Evolutionary conservation across 2,113 vertebrate species (phyloP), one percentile per base, ranked within the genome.

Genomic region (Erinaceus europaeus): DNA sequence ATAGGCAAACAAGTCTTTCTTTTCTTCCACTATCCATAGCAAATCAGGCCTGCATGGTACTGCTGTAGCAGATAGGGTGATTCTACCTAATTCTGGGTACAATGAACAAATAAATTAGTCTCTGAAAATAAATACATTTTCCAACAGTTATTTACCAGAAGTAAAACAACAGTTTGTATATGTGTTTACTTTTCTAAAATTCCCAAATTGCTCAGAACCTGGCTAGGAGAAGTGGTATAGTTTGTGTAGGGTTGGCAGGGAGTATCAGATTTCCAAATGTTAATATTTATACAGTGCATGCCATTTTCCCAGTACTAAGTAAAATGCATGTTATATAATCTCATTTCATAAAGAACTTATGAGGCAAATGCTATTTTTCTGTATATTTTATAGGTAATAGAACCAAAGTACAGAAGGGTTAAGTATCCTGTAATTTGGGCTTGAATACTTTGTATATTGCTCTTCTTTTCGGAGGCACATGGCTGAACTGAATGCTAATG

Each of bases 321-420:
- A 73, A 48, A 72, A 53, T 50, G 23, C 1, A 44, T 18, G 77
- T 85, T 77, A 25, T 8, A 5, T 73, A n/a, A 38, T 50, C 46
- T 65, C 29, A 74, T 71, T 68, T 78, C 52, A 73, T 59, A 32
- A 8, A 73, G 64, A 77, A 53, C 42, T 46, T 62, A 69, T 46
- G 46, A 86, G 50, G 48, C 73, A 84, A 64, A n/a, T 34, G 27
- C 53, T 42, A 62, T 4, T 64, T 48, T 84, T 53, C 52, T 9
- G 52, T 80, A 46, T 12, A 40, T 69, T 81, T 75, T 71, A 79
- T 23, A 90, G 46, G 68, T 71, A 74, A 88, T 74, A 84, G 77
- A 77, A 81, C 20, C n/a, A 61, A 84, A 46, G 36, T 62, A 73
- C 46, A 74, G 77, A 88, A 61, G 86, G 13, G 57, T 59, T 88